Conservation (phyloP, 2,113 vertebrate genomes). For the Crypturellus undulatus region DNA sequence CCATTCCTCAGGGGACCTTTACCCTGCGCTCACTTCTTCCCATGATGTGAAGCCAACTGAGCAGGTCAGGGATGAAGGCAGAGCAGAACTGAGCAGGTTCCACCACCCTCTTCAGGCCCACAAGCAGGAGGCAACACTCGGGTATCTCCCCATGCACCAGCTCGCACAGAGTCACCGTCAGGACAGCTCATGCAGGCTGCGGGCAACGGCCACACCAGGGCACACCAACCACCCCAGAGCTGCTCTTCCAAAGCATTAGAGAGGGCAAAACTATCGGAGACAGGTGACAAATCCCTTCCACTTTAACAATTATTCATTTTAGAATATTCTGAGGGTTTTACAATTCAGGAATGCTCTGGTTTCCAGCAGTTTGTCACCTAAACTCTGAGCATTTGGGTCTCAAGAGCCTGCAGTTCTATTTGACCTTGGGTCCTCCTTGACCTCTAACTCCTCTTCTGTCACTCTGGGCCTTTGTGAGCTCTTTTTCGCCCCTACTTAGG, state of each 20-base stretch:
- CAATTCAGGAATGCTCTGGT: not conserved
- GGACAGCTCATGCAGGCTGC: not conserved
- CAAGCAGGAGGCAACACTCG: not conserved
- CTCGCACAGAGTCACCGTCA: not conserved
- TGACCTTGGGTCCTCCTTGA: not conserved
- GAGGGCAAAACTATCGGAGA: not conserved
- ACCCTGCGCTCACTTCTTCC: not conserved
- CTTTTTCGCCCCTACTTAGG: not conserved
- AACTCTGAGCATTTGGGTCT: not conserved
- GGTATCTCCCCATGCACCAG: not conserved
- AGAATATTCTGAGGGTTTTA: too few relatives aligned
- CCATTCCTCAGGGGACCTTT: too few relatives aligned
- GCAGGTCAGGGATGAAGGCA: not conserved
- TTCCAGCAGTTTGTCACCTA: not conserved
- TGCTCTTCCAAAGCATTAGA: not conserved
- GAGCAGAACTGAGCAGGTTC: not conserved
- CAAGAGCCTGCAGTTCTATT: not conserved
- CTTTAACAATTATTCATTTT: not conserved
- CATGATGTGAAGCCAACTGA: not conserved
- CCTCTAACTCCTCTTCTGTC: not conserved
- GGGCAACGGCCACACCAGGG: not conserved
- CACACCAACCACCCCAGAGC: not conserved
- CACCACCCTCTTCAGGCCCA: not conserved
- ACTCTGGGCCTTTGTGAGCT: not conserved
- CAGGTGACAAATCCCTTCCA: not conserved